Percentiles rank a stretch among this genome's conserved stretches.
These are phyloP conservation scores for Vanacampus margaritifer DNA, from an alignment of 2,113 vertebrate genomes.

Conservation along the genomic window DNA sequence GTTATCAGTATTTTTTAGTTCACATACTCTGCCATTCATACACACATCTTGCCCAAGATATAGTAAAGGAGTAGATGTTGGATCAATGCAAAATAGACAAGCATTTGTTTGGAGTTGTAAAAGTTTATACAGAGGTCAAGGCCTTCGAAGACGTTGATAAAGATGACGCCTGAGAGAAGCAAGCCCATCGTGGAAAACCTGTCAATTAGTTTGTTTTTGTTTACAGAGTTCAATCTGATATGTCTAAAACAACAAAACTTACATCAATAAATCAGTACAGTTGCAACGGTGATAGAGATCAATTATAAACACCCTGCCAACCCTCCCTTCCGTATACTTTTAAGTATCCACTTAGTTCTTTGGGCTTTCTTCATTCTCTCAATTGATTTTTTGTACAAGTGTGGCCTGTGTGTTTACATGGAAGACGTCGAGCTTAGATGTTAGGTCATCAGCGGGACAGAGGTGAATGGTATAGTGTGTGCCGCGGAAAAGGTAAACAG, in stretches of 20 bases:
- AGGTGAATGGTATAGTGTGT: constrained; percentile 50
- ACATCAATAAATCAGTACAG: constrained; percentile 15
- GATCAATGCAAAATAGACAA: constrained; percentile 45
- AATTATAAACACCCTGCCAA: constrained; percentile 25
- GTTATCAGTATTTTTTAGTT: constrained; percentile 2
- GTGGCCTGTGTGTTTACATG: constrained; percentile 38
- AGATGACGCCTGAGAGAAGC: constrained; percentile 39
- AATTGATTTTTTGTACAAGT: constrained; percentile 51
- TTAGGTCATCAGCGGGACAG: constrained; percentile 64
- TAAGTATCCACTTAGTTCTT: constrained; percentile 14
- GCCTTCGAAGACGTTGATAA: constrained; percentile 26
- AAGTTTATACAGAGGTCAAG: constrained; percentile 63
- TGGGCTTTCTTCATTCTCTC: constrained; percentile 30
- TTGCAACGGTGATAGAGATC: constrained; percentile 5
- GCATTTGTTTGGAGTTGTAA: constrained; percentile 52
- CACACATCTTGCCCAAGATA: constrained; percentile 40
- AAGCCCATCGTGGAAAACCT: constrained; percentile 66
- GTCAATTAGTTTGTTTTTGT: constrained; percentile 34
- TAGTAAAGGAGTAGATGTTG: constrained; percentile 53
- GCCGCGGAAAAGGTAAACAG: constrained; percentile 52
- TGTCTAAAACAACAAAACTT: constrained; percentile 20
- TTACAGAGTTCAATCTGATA: constrained; percentile 20
- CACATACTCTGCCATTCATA: constrained; percentile 22
- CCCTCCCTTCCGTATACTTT: constrained; percentile 3
- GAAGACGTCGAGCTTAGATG: constrained; percentile 48